Percentiles rank a stretch among this genome's conserved stretches.
phyloP scores from a whole-genome alignment of 1,140 invertebrate species.

The Nebria ingens region DNA sequence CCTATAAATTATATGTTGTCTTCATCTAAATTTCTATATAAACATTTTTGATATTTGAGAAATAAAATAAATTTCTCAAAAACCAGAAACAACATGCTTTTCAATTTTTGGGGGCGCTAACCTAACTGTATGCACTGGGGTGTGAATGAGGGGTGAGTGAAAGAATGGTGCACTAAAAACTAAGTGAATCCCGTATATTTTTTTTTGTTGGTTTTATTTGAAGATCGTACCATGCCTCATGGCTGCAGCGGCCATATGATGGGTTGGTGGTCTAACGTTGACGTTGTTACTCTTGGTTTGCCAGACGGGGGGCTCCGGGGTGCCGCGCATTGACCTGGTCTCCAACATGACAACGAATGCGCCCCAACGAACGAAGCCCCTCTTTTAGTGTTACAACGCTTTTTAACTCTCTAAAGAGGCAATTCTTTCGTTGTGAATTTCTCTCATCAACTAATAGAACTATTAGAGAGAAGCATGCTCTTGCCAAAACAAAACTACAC shows the following conservation, averaged over 20 bases:
- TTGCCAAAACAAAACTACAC: conserved; percentile 22
- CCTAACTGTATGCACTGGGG: too few relatives aligned
- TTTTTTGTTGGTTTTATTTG: background rate
- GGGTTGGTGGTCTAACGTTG: conserved; percentile 29
- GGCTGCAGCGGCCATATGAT: conserved; percentile 38
- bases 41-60: too few relatives aligned
- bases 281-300: conserved; percentile 34
- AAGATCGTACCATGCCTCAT: conserved; percentile 31
- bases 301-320: conserved; percentile 34
- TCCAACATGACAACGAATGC: conserved; percentile 38
- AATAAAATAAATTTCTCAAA: too few relatives aligned
- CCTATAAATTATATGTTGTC: too few relatives aligned
- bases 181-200: too few relatives aligned
- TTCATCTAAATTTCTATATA: too few relatives aligned
- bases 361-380: background rate
- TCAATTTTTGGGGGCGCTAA: too few relatives aligned
- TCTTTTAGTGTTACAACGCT: conserved; percentile 21
- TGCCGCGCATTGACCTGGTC: conserved; percentile 35
- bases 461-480: conserved; percentile 30
- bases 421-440: conserved; percentile 9
- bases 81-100: too few relatives aligned
- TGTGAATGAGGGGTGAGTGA: too few relatives aligned
- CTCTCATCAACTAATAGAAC: conserved; percentile 2
- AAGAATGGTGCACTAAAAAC: too few relatives aligned
- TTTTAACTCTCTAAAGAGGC: conserved; percentile 28